Base-by-base conservation (phyloP, 1,140 invertebrate species). In the Sarcophaga bullata region DNA sequence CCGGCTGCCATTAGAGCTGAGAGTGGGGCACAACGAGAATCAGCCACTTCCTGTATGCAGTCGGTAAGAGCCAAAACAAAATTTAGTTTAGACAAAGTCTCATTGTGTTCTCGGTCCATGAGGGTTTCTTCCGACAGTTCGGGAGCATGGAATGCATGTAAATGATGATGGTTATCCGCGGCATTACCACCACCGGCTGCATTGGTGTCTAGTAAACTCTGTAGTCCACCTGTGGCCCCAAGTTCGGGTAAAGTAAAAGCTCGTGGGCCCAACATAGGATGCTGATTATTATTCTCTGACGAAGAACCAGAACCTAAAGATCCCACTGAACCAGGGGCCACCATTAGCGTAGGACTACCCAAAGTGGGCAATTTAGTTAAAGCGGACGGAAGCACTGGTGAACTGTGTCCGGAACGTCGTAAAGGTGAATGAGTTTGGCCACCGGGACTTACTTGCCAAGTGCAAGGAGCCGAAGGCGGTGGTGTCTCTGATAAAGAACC, bases 111-210 rank as follows among this genome's bases (percentile, higher is more conserved):
- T 82, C 95, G 94, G 93, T 98, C 97, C 84, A 99, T 93, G 19
- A 99, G 92, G 25, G 98, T 99, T 91, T 99, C 98, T 91, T 98
- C 97, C 54, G 97, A 96, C 81, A 99, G 91, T 90, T 98, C 97
- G 8, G 97, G 97, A 47, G 95, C 94, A 46, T 96, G 93, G 91
- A 98, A 98, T 86, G 88, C 82, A 86, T 86, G 83, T 94, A 94
- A 83, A 96, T 93, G 82, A 94, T 94, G 92, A 50, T 78, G 75
- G 17, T 17, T 19, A 78, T 78, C 75, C 0, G 75, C 11, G 84
- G 92, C 91, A 81, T 92, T 91, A 10, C 73, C 81, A 76, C 84
- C 84, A 13, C 82, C 84, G 25, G 72, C 80, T n/a, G 68, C 82
- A 81, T 87, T 19, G 19, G 92, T 91, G 62, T 93, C 93, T 50